These are phyloP conservation scores for Lithophane semibrunnea DNA, from an alignment of 2,888 invertebrate genomes.

Conservation along the genomic window DNA sequence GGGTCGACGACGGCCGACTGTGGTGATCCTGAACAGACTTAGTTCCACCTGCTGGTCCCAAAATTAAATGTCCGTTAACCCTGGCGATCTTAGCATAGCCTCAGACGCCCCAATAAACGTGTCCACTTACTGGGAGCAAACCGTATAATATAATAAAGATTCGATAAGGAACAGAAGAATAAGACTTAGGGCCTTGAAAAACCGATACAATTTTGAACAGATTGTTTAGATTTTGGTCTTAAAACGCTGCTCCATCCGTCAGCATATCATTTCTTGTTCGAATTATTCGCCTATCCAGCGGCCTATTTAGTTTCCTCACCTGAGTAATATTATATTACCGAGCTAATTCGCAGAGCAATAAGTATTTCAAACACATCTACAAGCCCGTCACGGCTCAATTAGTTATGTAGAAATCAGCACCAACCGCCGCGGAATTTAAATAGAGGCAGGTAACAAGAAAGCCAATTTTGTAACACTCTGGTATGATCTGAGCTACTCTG, in stretches of 20 bases:
- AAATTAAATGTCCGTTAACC: not conserved
- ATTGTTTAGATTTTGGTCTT: not conserved
- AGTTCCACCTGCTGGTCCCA: not conserved
- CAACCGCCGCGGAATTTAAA: slow-evolving; percentile 66
- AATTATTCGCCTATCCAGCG: not conserved
- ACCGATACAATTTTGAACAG: not conserved
- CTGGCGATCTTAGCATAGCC: not conserved
- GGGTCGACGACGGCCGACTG: not conserved
- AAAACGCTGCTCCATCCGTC: not conserved
- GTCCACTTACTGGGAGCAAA: not conserved
- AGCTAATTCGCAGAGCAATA: slow-evolving; percentile 41
- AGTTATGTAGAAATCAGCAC: slow-evolving; percentile 72
- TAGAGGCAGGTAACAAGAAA: slow-evolving; percentile 62
- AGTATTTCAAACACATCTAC: slow-evolving; percentile 58
- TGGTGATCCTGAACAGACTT: not conserved
- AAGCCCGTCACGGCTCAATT: slow-evolving; percentile 69
- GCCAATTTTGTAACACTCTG: slow-evolving; percentile 58
- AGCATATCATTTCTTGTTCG: not conserved
- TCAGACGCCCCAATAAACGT: not conserved
- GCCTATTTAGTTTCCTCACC: not conserved
- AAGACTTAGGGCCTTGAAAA: not conserved
- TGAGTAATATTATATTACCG: slow-evolving; percentile 38
- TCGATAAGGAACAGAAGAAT: not conserved
- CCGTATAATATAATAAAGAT: not conserved
- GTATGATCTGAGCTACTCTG: slow-evolving; percentile 24